phyloP scores from a whole-genome alignment of 2,888 invertebrate species.

The Drosophila mercatorum region DNA sequence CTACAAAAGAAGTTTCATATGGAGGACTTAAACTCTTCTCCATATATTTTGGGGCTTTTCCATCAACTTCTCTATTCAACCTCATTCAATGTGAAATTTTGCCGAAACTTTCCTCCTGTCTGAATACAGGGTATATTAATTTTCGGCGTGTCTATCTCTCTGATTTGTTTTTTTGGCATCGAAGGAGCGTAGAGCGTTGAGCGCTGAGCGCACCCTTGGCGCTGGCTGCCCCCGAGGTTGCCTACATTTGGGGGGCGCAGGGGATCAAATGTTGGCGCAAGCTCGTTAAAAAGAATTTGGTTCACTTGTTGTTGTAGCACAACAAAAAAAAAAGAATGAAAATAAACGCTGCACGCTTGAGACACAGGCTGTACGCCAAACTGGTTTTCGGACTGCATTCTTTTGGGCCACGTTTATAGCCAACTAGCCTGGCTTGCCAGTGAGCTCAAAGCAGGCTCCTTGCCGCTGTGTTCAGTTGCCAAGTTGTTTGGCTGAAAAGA shows the following conservation, averaged over 20 bases:
- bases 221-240: slow-evolving; percentile 11
- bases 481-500: slow-evolving; percentile 68
- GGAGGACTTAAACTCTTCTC: too few relatives aligned
- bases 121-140: slow-evolving; percentile 5
- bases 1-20: too few relatives aligned
- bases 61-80: background rate
- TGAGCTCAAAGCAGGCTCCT: slow-evolving; percentile 56
- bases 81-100: background rate
- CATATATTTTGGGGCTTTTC: too few relatives aligned
- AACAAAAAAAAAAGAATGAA: slow-evolving; percentile 9
- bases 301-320: slow-evolving; percentile 70
- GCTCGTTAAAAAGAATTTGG: slow-evolving; percentile 81
- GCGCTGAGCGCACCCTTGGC: slow-evolving; percentile 32
- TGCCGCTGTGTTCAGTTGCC: slow-evolving; percentile 42
- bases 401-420: slow-evolving; percentile 76
- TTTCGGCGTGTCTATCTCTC: background rate
- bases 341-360: slow-evolving; percentile 49
- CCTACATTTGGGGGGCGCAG: slow-evolving; percentile 18
- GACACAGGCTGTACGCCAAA: slow-evolving; percentile 74
- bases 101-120: too few relatives aligned
- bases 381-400: slow-evolving; percentile 78
- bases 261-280: slow-evolving; percentile 78
- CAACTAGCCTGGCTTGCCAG: slow-evolving; percentile 41
- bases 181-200: slow-evolving; percentile 19
- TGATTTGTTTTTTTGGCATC: slow-evolving; percentile 37